These are phyloP conservation scores for cat (Felis catus) DNA, from an alignment of 2,113 vertebrate genomes.

Conservation along the genomic window F.catus_Fca126_mat1.0 CM031415.1:202679001-202679500, in stretches of 20 bases:
- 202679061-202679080: neutral
- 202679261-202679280: rapidly evolving
- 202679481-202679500: neutral
- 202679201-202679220: neutral
- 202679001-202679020: neutral
- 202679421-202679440: neutral
- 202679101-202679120: neutral
- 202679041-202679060: neutral
- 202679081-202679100: too few species aligned
- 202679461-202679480: neutral
- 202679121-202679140: neutral
- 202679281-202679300: rapidly evolving
- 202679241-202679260: too few species aligned
- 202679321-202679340: neutral
- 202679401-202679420: rapidly evolving
- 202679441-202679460: neutral
- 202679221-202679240: neutral
- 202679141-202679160: rapidly evolving
- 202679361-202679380: neutral
- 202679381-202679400: neutral
- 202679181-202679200: rapidly evolving
- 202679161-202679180: rapidly evolving
- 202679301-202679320: neutral
- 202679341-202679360: neutral
- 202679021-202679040: too few species aligned